These are phyloP conservation scores for Hybognathus amarus DNA, from an alignment of 2,797 vertebrate genomes.

Conservation along the genomic window DNA sequence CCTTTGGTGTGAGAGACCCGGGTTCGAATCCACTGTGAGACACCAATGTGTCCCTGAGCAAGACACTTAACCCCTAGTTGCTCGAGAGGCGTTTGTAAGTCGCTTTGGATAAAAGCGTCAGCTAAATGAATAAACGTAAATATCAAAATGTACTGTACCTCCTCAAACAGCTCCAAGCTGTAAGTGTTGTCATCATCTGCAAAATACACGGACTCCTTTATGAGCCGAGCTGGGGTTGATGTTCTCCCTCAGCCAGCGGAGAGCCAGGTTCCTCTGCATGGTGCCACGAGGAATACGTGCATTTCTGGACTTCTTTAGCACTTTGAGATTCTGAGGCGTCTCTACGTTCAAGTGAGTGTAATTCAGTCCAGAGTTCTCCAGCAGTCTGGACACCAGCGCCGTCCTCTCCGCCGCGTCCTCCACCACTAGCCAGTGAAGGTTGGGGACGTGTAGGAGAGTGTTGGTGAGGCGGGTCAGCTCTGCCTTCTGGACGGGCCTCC, in stretches of 20 bases:
- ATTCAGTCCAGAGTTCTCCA: slow-evolving; percentile 74
- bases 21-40: too few relatives aligned
- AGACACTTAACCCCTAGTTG: too few relatives aligned
- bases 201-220: slow-evolving; percentile 90
- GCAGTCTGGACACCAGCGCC: slow-evolving; percentile 69
- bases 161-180: slow-evolving; percentile 94
- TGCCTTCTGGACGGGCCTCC: slow-evolving; percentile 78
- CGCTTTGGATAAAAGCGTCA: too few relatives aligned
- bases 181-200: slow-evolving; percentile 98
- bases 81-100: too few relatives aligned
- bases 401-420: slow-evolving; percentile 75
- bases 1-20: too few relatives aligned
- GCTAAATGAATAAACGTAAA: too few relatives aligned
- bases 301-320: slow-evolving; percentile 66
- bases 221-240: slow-evolving; percentile 68
- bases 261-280: slow-evolving; percentile 79
- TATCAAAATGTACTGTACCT: slow-evolving; percentile 81
- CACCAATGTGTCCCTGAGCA: too few relatives aligned
- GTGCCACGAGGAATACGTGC: slow-evolving; percentile 78
- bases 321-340: slow-evolving; percentile 74
- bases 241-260: slow-evolving; percentile 79
- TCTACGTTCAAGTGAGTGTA: slow-evolving; percentile 80
- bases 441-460: slow-evolving; percentile 79
- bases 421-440: slow-evolving; percentile 83
- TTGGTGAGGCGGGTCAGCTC: slow-evolving; percentile 81